These are phyloP conservation scores for Neodiprion pinetum DNA, from an alignment of 1,140 invertebrate species.

Conservation along the genomic window DNA sequence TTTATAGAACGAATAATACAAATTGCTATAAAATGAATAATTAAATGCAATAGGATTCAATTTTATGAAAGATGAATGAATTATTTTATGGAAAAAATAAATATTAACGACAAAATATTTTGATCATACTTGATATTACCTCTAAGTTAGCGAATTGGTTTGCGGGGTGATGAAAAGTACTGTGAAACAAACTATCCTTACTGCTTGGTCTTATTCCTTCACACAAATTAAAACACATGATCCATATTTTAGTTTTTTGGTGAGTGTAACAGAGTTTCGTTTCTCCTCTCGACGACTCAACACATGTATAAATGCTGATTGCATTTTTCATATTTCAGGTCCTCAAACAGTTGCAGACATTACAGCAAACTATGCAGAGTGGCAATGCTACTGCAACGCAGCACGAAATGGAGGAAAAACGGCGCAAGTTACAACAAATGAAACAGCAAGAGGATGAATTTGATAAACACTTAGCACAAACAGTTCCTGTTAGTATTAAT, in stretches of 20 bases:
- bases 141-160: too few species aligned
- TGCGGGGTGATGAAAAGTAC: too few species aligned
- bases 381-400: slow-evolving; percentile 55
- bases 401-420: slow-evolving; percentile 74
- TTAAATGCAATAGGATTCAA: too few species aligned
- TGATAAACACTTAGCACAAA: slow-evolving; percentile 78
- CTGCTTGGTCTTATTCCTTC: background rate
- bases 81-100: background rate
- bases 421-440: slow-evolving; percentile 74
- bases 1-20: background rate
- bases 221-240: too few species aligned
- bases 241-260: too few species aligned
- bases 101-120: too few species aligned
- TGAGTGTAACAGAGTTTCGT: too few species aligned
- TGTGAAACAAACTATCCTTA: too few species aligned
- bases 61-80: slow-evolving; percentile 16
- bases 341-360: slow-evolving; percentile 71
- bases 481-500: slow-evolving; percentile 66
- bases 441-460: slow-evolving; percentile 81
- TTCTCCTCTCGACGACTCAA: too few species aligned
- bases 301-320: background rate
- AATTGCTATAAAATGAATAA: background rate
- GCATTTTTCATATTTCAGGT: slow-evolving; percentile 57
- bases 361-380: slow-evolving; percentile 65
- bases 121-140: too few species aligned